Base-by-base conservation (phyloP, 1,140 invertebrate genomes). In the Asobara japonica region DNA sequence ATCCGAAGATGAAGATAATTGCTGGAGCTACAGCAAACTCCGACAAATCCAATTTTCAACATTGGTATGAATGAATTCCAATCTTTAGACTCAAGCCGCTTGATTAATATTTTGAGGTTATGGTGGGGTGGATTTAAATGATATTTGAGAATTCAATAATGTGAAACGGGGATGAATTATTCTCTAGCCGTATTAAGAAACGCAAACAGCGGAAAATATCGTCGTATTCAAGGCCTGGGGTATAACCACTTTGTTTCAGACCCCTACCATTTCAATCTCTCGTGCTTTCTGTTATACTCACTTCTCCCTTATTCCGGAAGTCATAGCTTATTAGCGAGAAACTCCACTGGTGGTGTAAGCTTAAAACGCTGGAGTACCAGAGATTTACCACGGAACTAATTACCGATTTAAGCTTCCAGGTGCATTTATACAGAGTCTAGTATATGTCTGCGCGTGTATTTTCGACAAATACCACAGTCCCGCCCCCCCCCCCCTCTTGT, bases 321-420 rank as follows among this genome's bases (percentile, higher is more conserved):
- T 67, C 41, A 67, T 67, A 48, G 65, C 65, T 67, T 67, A 67
- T 67, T 65, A 65, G 22, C 36, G 33, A 67, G 27, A 36, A 22
- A 41, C 38, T 41, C 20, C 36, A 41, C 36, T n/a, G 33, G 3
- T 3, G 36, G 65, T 27, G 22, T 16, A 64, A 38, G 29, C 27
- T 18, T 69, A 16, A 7, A 31, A 51, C 20, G 16, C n/a, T 51
- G 22, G 45, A 51, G 20, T 51, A 51, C 45, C 16, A 51, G 30
- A 69, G 66, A 69, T 69, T 69, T 61, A 69, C 68, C 30, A n/a
- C 16, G 31, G 25, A 38, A 69, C 20, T 69, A 69, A 69, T 60
- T 69, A 69, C 18, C 68, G 68, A 69, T 61, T 69, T 62, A 69
- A 69, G 31, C 51, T 56, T 31, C 45, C 8, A 1, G 20, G 20